These are phyloP conservation scores for Lepidothrix coronata DNA, from an alignment of 2,113 vertebrate genomes.

Conservation along the genomic window DNA sequence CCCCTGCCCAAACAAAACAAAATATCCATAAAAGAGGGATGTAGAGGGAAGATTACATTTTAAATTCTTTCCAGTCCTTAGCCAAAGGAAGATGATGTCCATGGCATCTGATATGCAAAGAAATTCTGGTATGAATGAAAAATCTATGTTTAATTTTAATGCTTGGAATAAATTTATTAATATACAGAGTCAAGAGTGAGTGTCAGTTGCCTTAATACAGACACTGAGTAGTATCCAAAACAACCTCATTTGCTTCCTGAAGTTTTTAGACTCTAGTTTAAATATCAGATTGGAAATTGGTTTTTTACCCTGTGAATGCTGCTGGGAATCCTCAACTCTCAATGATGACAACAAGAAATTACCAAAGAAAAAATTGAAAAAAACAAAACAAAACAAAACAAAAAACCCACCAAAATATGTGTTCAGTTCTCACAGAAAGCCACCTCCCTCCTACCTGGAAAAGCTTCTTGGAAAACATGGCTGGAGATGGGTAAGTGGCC, in stretches of 20 bases:
- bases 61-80: background rate
- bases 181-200: background rate
- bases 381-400: background rate
- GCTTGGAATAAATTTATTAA: background rate
- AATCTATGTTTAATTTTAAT: background rate
- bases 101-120: background rate
- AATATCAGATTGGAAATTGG: background rate
- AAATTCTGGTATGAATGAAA: constrained; percentile 17
- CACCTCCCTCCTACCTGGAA: background rate
- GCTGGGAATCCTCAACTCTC: background rate
- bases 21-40: background rate
- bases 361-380: background rate
- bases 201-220: background rate
- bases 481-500: background rate
- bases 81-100: background rate
- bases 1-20: background rate
- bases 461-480: background rate
- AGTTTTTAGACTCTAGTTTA: background rate
- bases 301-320: background rate
- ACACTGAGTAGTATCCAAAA: background rate
- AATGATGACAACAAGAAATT: background rate
- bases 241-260: background rate
- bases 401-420: rapidly evolving
- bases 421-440: background rate
- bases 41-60: background rate